These are phyloP conservation scores for Scolopax bukidnonensis DNA, from an alignment of 2,797 vertebrate genomes.

Conservation along the genomic window DNA sequence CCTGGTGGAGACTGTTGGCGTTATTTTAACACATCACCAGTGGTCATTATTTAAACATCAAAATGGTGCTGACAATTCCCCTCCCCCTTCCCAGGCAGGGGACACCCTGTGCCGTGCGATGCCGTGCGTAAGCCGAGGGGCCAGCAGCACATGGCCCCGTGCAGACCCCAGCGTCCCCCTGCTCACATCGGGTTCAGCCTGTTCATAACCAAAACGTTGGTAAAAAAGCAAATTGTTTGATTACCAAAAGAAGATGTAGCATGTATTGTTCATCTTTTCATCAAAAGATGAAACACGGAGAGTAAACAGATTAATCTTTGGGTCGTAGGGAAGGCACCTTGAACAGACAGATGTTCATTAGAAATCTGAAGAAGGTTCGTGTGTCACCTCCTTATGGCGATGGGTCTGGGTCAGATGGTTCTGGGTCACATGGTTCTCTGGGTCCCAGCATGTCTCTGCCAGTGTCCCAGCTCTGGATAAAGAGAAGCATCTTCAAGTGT, in stretches of 20 bases:
- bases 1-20: background rate
- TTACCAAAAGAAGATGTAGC: background rate
- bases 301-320: background rate
- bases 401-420: background rate
- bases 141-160: background rate
- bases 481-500: background rate
- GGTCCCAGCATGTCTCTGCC: background rate
- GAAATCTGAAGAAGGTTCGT: background rate
- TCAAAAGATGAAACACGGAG: background rate
- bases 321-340: background rate
- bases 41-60: background rate
- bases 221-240: background rate
- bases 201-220: background rate
- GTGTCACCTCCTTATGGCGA: fast-evolving
- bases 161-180: fast-evolving
- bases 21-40: background rate
- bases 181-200: fast-evolving
- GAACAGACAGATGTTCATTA: background rate
- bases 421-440: background rate
- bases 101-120: fast-evolving
- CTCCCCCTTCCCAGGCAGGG: background rate
- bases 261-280: too few species aligned
- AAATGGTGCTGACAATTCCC: background rate
- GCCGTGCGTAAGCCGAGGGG: fast-evolving
- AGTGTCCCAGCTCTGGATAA: fast-evolving